Evolutionary conservation across 2,888 invertebrate genomes (phyloP), one percentile per base, ranked within the genome.

Genomic region (Philhelius pedissequus): DNA sequence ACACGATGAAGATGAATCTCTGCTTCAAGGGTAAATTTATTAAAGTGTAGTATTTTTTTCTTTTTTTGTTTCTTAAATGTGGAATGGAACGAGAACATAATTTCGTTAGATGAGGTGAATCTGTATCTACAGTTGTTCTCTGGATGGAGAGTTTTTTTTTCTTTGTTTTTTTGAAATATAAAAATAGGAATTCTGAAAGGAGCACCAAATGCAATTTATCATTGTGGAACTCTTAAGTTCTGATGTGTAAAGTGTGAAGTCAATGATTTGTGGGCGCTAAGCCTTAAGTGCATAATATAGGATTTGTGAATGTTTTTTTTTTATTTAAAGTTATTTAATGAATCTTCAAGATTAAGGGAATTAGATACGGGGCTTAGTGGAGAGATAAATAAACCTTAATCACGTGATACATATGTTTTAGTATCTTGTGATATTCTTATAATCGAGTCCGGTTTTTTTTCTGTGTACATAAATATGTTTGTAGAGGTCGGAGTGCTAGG

Each of bases 251-350:
- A 52, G 56, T 66, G 66, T 38, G 32, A 56, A 71, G 68, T 62
- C 78, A 69, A 69, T 78, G 78, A 83, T 83, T 83, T 83, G 78
- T 83, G 78, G 69, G 58, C 66, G 32, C 18, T 40, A 48, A 48
- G 43, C 25, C 20, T 64, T 48, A 48, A 48, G 64, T 48, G 62
- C 43, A 43, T 40, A 15, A 9, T 25, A 18, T 40, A 27, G 45
- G 45, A 64, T 48, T 64, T 64, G n/a, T 64, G 15, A 11, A 54
- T 18, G 5, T 30, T 32, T 30, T 30, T 11, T 30, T 32, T 30
- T 30, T 30, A 15, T 27, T 62, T 43, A 40, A 43, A 32, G 13
- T n/a, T 48, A 22, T 30, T 48, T 48, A 64, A 64, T 48, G 48
- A 32, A 32, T 48, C 8, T 8, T 48, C 22, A 13, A 64, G 64